These are phyloP conservation scores for Sylvilagus bachmani DNA, from an alignment of 2,113 vertebrate genomes.

Conservation along the genomic window DNA sequence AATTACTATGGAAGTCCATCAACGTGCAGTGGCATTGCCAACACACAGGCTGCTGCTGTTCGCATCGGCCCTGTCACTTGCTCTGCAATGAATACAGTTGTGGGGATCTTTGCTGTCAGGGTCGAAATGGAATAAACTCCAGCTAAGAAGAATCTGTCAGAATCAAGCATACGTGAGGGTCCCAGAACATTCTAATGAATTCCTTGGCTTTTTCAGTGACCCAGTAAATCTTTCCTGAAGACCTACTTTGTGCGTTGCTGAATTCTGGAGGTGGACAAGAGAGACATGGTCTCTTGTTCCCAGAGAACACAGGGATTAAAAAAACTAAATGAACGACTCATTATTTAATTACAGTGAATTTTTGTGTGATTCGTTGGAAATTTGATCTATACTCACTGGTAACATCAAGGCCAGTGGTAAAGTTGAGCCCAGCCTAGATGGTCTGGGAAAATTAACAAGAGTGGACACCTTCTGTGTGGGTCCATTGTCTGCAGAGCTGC, in stretches of 20 bases:
- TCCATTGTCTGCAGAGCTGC: background rate
- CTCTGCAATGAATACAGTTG: background rate
- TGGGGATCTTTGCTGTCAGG: conserved; percentile 21
- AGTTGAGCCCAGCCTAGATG: background rate
- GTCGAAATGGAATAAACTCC: background rate
- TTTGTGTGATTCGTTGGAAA: background rate
- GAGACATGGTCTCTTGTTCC: accelerated
- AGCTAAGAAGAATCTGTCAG: background rate
- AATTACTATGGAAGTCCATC: conserved; percentile 82
- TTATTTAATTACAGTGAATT: background rate
- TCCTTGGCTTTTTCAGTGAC: background rate
- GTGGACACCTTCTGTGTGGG: too few relatives aligned
- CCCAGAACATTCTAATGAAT: accelerated
- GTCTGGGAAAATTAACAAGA: background rate
- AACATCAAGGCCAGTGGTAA: background rate
- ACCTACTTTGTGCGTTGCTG: background rate
- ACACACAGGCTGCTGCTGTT: background rate
- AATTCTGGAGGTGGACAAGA: background rate
- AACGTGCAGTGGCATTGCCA: conserved; percentile 41
- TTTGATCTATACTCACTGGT: background rate
- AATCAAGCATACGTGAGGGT: background rate
- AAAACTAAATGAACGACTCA: background rate
- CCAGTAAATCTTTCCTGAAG: background rate
- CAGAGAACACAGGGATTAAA: background rate
- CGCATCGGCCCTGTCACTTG: background rate